Evolutionary conservation across 2,888 invertebrate genomes (phyloP), one percentile per base, ranked within the genome.

Genomic region (Calliphora vomitoria): DNA sequence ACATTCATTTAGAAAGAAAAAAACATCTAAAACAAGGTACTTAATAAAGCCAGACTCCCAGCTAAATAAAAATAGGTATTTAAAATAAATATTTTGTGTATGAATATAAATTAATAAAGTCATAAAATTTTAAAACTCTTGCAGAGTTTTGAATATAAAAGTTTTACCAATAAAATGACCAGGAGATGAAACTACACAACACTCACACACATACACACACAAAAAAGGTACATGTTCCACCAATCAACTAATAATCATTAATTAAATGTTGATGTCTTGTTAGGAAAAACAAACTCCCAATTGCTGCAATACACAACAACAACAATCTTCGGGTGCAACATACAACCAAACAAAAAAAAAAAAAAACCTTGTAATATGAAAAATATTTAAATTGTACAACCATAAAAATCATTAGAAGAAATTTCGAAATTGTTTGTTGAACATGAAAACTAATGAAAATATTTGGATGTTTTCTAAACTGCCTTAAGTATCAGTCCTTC

Each of bases 361-460:
- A 62, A 55, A 58, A 11, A 18, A 60, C 35, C 35, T 38, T 58
- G 35, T 66, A 47, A 50, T 38, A 72, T 60, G 4, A 68, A 53
- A 62, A 62, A 62, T 75, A 71, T 85, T 85, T 80, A 68, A 80
- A 81, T 76, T 75, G 20, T 55, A 69, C 75, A 75, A 55, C 55
- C 62, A 80, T 85, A 81, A 85, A 85, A 75, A 55, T 55, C 80
- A 85, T 62, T 85, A 62, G 25, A 58, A 72, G 25, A 64, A 58
- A 84, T 60, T 25, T 68, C n/a, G 20, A 81, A 81, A 64, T 80
- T 41, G 80, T 66, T 60, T 80, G 80, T 85, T 68, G 41, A 47
- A 85, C 80, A 85, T 53, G 75, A 75, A 80, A 85, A 44, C 62
- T 69, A 85, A 85, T 85, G 80, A 85, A 85, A 85, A 85, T 80